phyloP scores from a whole-genome alignment of 2,797 vertebrate species.

The Enteromius viviparus region DNA sequence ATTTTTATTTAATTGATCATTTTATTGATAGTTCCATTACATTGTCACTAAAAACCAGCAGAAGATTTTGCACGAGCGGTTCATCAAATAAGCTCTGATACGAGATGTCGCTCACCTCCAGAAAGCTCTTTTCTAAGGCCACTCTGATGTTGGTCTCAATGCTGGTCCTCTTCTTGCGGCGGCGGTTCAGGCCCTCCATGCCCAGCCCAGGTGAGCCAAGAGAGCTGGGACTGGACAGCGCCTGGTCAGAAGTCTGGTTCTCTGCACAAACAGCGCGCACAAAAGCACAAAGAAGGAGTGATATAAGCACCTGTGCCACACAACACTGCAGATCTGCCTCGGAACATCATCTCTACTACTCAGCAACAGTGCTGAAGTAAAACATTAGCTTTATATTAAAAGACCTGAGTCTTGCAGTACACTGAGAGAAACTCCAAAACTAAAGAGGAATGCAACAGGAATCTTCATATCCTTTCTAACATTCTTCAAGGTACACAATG shows the following conservation, averaged over 20 bases:
- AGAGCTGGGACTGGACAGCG: slow-evolving; percentile 93
- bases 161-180: slow-evolving; percentile 99
- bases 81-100: slow-evolving; percentile 11
- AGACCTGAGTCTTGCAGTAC: background rate
- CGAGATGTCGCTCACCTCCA: slow-evolving; percentile 86
- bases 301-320: slow-evolving; percentile 73
- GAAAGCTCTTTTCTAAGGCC: slow-evolving; percentile 99
- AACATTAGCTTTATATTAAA: background rate
- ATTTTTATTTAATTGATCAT: background rate
- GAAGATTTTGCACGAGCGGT: background rate
- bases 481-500: slow-evolving; percentile 18
- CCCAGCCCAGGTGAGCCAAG: slow-evolving; percentile 93
- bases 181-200: slow-evolving; percentile 95
- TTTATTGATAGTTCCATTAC: background rate
- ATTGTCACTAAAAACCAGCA: background rate
- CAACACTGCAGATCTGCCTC: background rate
- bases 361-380: background rate
- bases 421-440: background rate
- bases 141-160: slow-evolving; percentile 99
- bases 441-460: slow-evolving; percentile 33
- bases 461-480: slow-evolving; percentile 48
- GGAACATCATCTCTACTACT: background rate
- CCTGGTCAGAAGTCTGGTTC: slow-evolving; percentile 95
- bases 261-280: slow-evolving; percentile 87
- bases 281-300: slow-evolving; percentile 65